Percentiles rank a stretch among this genome's conserved stretches.
phyloP scores from a whole-genome alignment of 2,113 vertebrate genomes.

The Sula dactylatra region DNA sequence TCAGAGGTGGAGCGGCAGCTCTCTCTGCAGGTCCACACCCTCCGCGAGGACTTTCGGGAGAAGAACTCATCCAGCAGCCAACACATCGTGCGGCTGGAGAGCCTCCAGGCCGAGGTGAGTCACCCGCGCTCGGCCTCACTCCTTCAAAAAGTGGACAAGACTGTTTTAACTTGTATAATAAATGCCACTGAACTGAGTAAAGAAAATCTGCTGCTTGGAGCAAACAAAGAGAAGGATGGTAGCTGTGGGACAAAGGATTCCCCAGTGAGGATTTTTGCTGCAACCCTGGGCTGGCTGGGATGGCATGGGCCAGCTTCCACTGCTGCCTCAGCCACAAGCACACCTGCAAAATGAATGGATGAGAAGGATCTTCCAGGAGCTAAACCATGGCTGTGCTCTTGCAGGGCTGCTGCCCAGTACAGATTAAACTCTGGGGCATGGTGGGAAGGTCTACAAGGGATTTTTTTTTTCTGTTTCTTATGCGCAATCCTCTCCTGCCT shows the following conservation, averaged over 20 bases:
- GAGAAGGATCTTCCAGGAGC: background rate
- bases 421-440: background rate
- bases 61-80: conserved; percentile 92
- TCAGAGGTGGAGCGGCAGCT: conserved; percentile 94
- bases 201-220: background rate
- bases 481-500: background rate
- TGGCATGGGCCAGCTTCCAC: background rate
- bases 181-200: background rate
- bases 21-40: conserved; percentile 92
- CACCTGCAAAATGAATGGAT: background rate
- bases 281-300: background rate
- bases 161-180: background rate
- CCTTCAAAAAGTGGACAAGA: background rate
- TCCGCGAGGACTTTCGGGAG: conserved; percentile 93
- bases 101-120: conserved; percentile 92
- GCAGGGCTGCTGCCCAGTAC: background rate
- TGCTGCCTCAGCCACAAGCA: background rate
- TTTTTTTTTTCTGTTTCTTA: background rate
- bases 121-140: rapidly evolving
- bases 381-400: background rate
- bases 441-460: background rate
- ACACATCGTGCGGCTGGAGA: conserved; percentile 92
- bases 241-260: background rate
- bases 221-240: background rate
- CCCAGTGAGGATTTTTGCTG: background rate